Conservation (phyloP, 2,888 invertebrate species). For the Lobophora halterata region DNA sequence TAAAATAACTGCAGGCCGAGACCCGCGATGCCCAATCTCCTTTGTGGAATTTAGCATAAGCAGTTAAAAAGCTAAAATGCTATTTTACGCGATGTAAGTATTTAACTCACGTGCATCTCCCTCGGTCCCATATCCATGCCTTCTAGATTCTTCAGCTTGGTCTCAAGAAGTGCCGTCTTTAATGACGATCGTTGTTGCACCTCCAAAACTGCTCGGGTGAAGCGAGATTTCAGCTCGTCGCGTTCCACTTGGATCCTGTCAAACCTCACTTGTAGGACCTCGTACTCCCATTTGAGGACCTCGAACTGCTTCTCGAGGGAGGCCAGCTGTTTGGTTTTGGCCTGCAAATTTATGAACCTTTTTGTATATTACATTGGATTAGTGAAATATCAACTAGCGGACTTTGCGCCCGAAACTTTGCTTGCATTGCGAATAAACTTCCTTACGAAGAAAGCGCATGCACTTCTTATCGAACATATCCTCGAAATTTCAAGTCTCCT, state of each 20-base stretch:
- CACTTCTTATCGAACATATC: too few relatives aligned
- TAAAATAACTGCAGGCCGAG: too few relatives aligned
- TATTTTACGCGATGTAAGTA: too few relatives aligned
- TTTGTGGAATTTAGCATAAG: too few relatives aligned
- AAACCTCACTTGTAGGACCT: constrained; percentile 87
- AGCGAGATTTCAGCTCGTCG: constrained; percentile 88
- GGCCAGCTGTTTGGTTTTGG: constrained; percentile 78
- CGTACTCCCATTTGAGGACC: constrained; percentile 83
- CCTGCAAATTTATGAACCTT: constrained; percentile 51
- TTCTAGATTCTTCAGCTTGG: constrained; percentile 85
- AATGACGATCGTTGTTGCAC: constrained; percentile 92
- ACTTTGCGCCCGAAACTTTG: too few relatives aligned
- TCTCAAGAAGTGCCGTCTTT: constrained; percentile 91
- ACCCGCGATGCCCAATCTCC: too few relatives aligned
- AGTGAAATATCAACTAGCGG: too few relatives aligned
- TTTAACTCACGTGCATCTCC: constrained; percentile 80
- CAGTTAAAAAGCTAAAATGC: not conserved
- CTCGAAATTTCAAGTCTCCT: too few relatives aligned
- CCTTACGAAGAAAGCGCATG: too few relatives aligned
- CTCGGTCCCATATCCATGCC: constrained; percentile 82
- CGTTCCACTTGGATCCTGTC: constrained; percentile 88
- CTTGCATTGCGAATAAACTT: too few relatives aligned
- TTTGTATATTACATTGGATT: too few relatives aligned
- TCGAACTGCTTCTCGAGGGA: constrained; percentile 80
- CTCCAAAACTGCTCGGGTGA: constrained; percentile 91